Base-by-base conservation (phyloP, 2,797 vertebrate genomes). In the Fringilla coelebs region DNA sequence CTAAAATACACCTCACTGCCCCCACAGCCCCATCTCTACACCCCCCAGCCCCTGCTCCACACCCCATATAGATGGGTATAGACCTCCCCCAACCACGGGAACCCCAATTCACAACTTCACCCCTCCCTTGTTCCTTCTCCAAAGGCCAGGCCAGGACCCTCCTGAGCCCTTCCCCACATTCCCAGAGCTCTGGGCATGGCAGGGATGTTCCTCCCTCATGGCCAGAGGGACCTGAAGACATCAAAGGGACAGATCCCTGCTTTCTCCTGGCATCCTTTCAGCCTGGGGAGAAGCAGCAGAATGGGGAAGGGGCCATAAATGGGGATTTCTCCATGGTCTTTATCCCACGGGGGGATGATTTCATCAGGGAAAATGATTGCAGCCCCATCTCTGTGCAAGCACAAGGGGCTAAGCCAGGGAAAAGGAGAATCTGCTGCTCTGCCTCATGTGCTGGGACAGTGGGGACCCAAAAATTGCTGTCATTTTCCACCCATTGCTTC, bases 351-450 rank as follows among this genome's bases (percentile, higher is more conserved):
- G 46, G 51, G 25, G 20, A 20, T 31, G 22, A 4, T 70, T 86
- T 48, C 20, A 40, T 32, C 0, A 0, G 13, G 52, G 58, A 31
- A 54, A 62, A 40, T n/a, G 14, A 29, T 2, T 41, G 13, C 55
- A 70, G 43, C 21, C 34, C 21, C n/a, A 51, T 54, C 26, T 46
- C 63, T 46, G 17, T 1, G 2, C 5, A 24, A 85, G 19, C 54
- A 61, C 6, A 6, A n/a, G 32, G 3, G 18, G 17, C 38, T 43
- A 45, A 86, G 8, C 32, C 68, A 41, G 34, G 36, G 66, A 21
- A 78, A 87, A 81, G 18, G 12, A 29, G 34, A 43, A 78, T 68
- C 17, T 75, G 14, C 11, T 13, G 29, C 28, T 46, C 38, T 82
- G 58, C 13, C 22, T 89, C 9, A 0, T 0, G 11, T 55, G 34